Conservation (phyloP, 2,113 vertebrate genomes). For the Condylura cristata region DNA sequence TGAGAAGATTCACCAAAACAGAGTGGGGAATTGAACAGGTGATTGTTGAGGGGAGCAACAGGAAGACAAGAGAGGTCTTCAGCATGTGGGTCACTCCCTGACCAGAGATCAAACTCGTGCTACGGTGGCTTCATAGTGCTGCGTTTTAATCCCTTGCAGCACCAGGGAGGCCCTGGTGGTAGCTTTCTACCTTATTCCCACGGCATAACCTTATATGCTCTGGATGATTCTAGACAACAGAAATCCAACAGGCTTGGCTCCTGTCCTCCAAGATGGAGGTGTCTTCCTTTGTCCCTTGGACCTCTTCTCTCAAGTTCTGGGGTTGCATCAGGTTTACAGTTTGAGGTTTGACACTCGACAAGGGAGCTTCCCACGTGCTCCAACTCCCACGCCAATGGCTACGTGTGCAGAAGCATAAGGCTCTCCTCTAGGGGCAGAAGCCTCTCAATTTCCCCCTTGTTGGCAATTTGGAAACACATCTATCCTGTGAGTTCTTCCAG, state of each 20-base stretch:
- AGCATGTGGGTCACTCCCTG: no score
- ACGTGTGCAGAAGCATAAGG: constrained; percentile 18
- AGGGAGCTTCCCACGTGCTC: not conserved
- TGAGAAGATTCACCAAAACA: no score
- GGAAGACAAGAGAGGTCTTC: no score
- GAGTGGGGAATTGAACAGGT: no score
- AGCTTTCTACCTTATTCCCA: not conserved
- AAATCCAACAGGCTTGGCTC: constrained; percentile 12
- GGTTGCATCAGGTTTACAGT: constrained; percentile 46
- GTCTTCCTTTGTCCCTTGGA: not conserved
- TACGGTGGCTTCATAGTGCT: no score
- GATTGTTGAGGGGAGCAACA: no score
- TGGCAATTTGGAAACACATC: constrained; percentile 55
- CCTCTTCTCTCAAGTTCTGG: not conserved
- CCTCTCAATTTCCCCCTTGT: constrained; percentile 63
- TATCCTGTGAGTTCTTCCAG: constrained; percentile 60
- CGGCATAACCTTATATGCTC: not conserved
- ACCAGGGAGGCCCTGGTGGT: no score
- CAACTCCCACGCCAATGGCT: constrained; percentile 50
- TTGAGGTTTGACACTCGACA: constrained; percentile 51
- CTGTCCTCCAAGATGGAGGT: not conserved
- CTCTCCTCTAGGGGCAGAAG: constrained; percentile 11
- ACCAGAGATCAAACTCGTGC: no score
- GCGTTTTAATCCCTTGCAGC: no score
- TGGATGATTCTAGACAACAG: constrained; percentile 45